Evolutionary conservation across 2,113 vertebrate species (phyloP).

Genomic region (Lasiurus cinereus): DNA sequence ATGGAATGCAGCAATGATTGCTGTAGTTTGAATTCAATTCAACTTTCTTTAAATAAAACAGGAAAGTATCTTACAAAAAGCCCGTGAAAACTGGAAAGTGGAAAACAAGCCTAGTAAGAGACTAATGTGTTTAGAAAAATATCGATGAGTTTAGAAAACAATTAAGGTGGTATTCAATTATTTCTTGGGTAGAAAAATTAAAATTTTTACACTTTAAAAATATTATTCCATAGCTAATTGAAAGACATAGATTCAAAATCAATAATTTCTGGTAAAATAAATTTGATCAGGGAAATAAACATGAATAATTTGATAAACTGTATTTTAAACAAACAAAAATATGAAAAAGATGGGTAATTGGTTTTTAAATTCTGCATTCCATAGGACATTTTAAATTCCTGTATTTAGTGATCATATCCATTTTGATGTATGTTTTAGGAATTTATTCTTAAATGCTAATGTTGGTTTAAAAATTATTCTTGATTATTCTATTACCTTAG

Average conservation of each 20-base stretch:
- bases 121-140: not conserved
- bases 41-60: conserved; percentile 22
- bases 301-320: conserved; percentile 7
- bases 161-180: conserved; percentile 15
- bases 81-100: not conserved
- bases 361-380: conserved; percentile 49
- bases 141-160: conserved; percentile 1
- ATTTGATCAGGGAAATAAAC: conserved; percentile 11
- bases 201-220: conserved; percentile 36
- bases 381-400: not conserved
- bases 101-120: not conserved
- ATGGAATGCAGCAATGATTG: not conserved
- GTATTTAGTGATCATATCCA: not conserved
- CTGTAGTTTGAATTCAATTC: conserved; percentile 13
- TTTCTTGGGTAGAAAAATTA: conserved; percentile 26
- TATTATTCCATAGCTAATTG: not conserved
- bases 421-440: not conserved
- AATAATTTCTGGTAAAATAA: conserved; percentile 25
- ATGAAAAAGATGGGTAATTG: not conserved
- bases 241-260: not conserved
- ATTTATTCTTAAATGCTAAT: conserved; percentile 33
- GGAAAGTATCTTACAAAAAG: conserved; percentile 12
- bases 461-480: conserved; percentile 41
- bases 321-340: not conserved
- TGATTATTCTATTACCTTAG: not conserved